Percentiles rank a stretch among this genome's conserved stretches.
Conservation (phyloP, 1,140 invertebrate genomes). For the Oreohelix idahoensis region DNA sequence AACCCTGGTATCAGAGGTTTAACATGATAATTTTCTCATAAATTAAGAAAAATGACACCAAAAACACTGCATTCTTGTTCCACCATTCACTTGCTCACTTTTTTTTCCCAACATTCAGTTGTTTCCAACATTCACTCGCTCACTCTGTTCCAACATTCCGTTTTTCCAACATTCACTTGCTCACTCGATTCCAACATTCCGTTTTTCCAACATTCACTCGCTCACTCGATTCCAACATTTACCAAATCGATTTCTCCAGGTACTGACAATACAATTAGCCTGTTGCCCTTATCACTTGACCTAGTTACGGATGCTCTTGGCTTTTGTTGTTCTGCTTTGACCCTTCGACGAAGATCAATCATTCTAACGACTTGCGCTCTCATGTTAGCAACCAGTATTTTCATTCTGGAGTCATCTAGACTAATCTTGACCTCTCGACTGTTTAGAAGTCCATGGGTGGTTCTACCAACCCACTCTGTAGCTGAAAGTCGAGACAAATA, state of each 20-base stretch:
- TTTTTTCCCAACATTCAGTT: too few species aligned
- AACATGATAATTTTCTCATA: too few species aligned
- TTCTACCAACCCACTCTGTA: constrained; percentile 55
- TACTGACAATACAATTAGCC: constrained; percentile 48
- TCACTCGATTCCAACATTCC: too few species aligned
- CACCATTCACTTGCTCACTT: too few species aligned
- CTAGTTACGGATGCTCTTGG: constrained; percentile 40
- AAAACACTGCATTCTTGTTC: too few species aligned
- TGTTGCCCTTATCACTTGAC: constrained; percentile 39
- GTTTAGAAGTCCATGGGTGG: constrained; percentile 31
- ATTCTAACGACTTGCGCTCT: constrained; percentile 68
- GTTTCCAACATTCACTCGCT: too few species aligned
- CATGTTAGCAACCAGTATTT: constrained; percentile 50
- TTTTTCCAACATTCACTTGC: too few species aligned
- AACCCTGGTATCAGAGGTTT: too few species aligned
- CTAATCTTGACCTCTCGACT: constrained; percentile 49
- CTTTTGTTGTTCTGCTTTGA: not conserved
- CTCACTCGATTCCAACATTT: not conserved
- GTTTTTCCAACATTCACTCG: too few species aligned
- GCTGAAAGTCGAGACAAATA: not conserved
- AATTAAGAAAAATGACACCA: too few species aligned
- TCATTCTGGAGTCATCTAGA: constrained; percentile 44
- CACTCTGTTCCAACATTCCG: too few species aligned
- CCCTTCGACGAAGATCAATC: constrained; percentile 74
- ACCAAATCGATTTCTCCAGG: constrained; percentile 55